phyloP scores from a whole-genome alignment of 1,140 invertebrate species.

The Gyrodactylus salaris region DNA sequence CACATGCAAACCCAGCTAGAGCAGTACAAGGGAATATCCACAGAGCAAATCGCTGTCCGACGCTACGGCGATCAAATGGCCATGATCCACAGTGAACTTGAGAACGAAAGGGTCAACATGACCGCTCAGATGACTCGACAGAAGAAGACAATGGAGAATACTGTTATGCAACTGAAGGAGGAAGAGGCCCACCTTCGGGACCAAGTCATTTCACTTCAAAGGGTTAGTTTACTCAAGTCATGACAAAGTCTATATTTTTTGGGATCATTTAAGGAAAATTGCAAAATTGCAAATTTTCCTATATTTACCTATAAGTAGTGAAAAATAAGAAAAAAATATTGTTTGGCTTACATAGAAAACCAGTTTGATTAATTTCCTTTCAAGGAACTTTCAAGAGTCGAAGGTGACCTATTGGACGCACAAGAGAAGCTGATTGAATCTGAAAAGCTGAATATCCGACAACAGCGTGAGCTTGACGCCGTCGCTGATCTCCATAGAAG shows the following conservation, averaged over 20 bases:
- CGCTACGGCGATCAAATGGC: not conserved
- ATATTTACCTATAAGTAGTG: too few relatives aligned
- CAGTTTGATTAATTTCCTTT: constrained; percentile 7
- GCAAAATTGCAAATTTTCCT: too few relatives aligned
- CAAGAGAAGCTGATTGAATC: constrained; percentile 24
- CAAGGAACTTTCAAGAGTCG: constrained; percentile 27
- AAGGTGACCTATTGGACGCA: constrained; percentile 31
- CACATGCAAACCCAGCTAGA: not conserved
- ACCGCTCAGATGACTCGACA: constrained; percentile 1
- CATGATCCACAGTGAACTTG: not conserved
- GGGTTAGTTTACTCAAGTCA: constrained; percentile 9
- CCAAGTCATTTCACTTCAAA: constrained; percentile 9
- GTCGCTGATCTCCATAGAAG: constrained; percentile 24
- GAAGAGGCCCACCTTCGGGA: constrained; percentile 11
- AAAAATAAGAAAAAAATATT: too few relatives aligned
- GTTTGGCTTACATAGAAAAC: too few relatives aligned
- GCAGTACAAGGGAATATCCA: not conserved
- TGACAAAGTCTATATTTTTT: too few relatives aligned
- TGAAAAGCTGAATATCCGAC: constrained; percentile 15
- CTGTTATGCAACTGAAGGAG: constrained; percentile 10
- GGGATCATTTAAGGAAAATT: too few relatives aligned
- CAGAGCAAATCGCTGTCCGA: not conserved
- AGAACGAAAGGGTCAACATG: not conserved
- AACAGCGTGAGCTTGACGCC: constrained; percentile 22
- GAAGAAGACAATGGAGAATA: constrained; percentile 9